Evolutionary conservation across 1,140 invertebrate species (phyloP), one percentile per base, ranked within the genome.

Genomic region (Zaprionus capensis): DNA sequence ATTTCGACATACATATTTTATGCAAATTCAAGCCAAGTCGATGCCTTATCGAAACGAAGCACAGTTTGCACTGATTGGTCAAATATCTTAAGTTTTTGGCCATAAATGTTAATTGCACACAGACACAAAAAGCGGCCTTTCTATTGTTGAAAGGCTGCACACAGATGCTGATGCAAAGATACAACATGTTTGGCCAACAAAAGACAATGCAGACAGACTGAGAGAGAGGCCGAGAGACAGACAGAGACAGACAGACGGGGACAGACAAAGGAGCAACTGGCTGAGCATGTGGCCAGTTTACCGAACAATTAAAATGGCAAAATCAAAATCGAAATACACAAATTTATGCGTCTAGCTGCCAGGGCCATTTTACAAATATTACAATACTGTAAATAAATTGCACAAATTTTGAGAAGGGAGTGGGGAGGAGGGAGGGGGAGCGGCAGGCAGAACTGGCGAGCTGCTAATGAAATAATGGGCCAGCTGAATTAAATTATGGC

Each of bases 301-400:
- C 51, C 78, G 79, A 88, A 85, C 85, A 90, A 90, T 90, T 90
- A 90, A 90, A 91, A 83, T 91, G 76, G 81, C 68, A 85, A 86
- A 90, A 88, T 88, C 84, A 88, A 88, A 88, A 88, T 88, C 84
- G 84, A 88, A 88, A 88, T 90, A 76, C 78, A 79, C 71, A 88
- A 87, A 87, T 87, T 87, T 87, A 87, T 87, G 84, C 81, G 85
- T 87, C 84, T 87, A 87, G 84, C 84, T 87, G 84, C 84, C 84
- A 88, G 51, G 71, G 82, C 44, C 85, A 90, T 80, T 81, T 66
- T 82, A 51, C 66, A 61, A 70, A 53, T 61, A 61, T 71, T 63
- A 70, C 72, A 38, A 51, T 46, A 65, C 59, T 46, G 56, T 59
- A 76, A 76, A 76, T 76, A 76, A 66, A 76, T 76, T 76, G 74